Conservation (phyloP, 1,140 invertebrate genomes). For the Lasioglossum baleicum region DNA sequence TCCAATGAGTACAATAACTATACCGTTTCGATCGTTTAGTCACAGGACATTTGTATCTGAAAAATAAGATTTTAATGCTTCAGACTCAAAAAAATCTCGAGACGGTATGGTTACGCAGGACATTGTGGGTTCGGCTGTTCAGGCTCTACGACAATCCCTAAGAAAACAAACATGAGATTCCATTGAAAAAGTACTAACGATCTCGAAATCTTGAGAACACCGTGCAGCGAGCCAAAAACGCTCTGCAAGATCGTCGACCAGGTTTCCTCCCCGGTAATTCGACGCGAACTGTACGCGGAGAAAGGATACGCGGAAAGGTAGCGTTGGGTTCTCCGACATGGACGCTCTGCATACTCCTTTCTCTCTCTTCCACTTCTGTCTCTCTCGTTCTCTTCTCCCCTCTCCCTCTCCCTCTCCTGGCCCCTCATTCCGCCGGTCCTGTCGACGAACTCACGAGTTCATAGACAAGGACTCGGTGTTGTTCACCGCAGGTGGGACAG, state of each 20-base stretch:
- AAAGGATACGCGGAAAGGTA: slow-evolving; percentile 64
- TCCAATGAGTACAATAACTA: too few relatives aligned
- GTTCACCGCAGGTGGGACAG: slow-evolving; percentile 58
- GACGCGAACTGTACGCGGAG: slow-evolving; percentile 53
- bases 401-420: neutral
- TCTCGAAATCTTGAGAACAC: too few relatives aligned
- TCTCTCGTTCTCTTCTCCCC: neutral
- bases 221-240: too few relatives aligned
- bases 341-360: slow-evolving; percentile 20
- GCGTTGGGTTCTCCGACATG: slow-evolving; percentile 43
- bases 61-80: too few relatives aligned
- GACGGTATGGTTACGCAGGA: too few relatives aligned
- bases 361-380: slow-evolving; percentile 13
- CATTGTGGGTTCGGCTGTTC: too few relatives aligned
- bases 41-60: too few relatives aligned
- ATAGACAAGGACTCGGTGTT: slow-evolving; percentile 60
- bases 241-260: neutral
- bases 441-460: slow-evolving; percentile 52
- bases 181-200: too few relatives aligned
- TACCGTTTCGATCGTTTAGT: too few relatives aligned
- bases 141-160: too few relatives aligned
- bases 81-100: too few relatives aligned
- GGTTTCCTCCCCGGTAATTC: slow-evolving; percentile 55
- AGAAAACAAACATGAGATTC: too few relatives aligned
- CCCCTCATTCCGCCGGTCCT: neutral